Percentiles rank a stretch among this genome's conserved stretches.
phyloP scores from a whole-genome alignment of 2,113 vertebrate genomes.

The Callocephalon fimbriatum region DNA sequence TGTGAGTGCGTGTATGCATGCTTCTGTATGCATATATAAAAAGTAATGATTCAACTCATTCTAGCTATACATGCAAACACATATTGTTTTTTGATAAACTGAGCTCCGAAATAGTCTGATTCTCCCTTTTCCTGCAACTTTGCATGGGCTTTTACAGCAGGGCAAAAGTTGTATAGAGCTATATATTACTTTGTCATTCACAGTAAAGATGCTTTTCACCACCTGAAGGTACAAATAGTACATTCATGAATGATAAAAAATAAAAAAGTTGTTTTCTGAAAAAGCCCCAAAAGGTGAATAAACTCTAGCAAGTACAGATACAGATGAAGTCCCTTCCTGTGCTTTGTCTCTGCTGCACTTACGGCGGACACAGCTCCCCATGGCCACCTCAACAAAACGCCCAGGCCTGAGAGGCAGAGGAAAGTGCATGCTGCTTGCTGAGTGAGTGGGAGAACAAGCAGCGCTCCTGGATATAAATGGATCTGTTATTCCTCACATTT shows the following conservation, averaged over 20 bases:
- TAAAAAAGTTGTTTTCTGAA: background rate
- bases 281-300: background rate
- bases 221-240: background rate
- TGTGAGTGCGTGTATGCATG: background rate
- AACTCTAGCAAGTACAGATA: background rate
- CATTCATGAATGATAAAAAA: background rate
- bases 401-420: background rate
- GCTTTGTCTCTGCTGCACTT: background rate
- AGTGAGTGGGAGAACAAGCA: background rate
- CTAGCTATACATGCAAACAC: background rate
- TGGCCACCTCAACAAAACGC: background rate
- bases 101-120: background rate
- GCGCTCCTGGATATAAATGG: background rate
- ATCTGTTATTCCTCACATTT: constrained; percentile 14
- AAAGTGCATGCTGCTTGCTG: background rate
- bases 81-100: background rate
- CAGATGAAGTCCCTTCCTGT: background rate
- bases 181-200: background rate
- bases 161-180: background rate
- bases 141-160: background rate
- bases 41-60: background rate
- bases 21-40: background rate
- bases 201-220: background rate
- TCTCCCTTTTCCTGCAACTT: background rate
- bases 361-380: background rate